phyloP scores from a whole-genome alignment of 2,888 invertebrate genomes.

The Argyresthia goedartella region DNA sequence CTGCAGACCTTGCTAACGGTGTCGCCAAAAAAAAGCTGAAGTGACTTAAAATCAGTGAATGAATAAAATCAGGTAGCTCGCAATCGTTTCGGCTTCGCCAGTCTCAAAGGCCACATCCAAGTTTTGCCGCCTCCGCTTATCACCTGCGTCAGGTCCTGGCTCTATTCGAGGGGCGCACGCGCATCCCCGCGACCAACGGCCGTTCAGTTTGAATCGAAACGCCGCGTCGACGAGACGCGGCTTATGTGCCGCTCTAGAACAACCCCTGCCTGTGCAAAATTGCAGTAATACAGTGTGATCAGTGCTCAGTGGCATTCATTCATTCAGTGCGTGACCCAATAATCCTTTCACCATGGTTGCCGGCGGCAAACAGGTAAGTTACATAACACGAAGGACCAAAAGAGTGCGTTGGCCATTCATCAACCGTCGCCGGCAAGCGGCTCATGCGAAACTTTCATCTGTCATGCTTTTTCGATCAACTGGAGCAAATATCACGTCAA shows the following conservation, averaged over 20 bases:
- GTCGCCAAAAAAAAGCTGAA: no score
- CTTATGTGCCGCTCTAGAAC: conserved; percentile 32
- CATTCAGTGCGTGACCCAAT: conserved; percentile 37
- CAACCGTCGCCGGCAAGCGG: not conserved
- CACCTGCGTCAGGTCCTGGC: conserved; percentile 15
- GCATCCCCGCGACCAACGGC: conserved; percentile 26
- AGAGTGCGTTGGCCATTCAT: not conserved
- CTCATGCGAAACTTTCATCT: conserved; percentile 1
- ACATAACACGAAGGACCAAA: not conserved
- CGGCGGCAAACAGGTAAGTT: conserved; percentile 65
- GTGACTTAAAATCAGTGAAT: no score
- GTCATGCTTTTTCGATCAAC: conserved; percentile 9
- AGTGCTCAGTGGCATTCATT: conserved; percentile 5
- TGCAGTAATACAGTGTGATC: conserved; percentile 3
- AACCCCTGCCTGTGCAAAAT: conserved; percentile 15
- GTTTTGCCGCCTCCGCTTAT: conserved; percentile 23
- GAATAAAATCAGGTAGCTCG: not conserved
- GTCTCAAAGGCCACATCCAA: conserved; percentile 15
- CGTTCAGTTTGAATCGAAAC: conserved; percentile 61
- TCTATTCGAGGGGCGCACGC: conserved; percentile 13
- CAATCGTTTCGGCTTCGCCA: not conserved
- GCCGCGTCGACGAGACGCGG: conserved; percentile 67
- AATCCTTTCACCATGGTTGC: conserved; percentile 57
- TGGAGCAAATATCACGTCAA: conserved; percentile 6
- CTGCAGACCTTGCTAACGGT: no score